These are phyloP conservation scores for Microcebus griseorufus DNA, from an alignment of 2,113 vertebrate species.

Conservation along the genomic window DNA sequence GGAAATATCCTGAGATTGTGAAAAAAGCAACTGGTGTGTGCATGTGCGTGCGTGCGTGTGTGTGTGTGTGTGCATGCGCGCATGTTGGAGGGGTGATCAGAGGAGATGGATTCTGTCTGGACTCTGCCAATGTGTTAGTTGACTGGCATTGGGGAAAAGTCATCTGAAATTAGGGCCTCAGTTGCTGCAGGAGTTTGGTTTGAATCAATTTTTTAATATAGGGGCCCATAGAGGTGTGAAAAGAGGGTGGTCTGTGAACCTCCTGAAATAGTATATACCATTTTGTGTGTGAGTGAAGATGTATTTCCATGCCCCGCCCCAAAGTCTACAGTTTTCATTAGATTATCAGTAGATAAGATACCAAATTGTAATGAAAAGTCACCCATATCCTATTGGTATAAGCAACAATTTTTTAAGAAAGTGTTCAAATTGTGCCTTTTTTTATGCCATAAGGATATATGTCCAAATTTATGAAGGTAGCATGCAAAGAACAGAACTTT, in stretches of 20 bases:
- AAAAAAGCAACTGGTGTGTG: neutral
- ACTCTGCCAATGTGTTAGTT: neutral
- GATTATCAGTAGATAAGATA: neutral
- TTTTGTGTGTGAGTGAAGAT: neutral
- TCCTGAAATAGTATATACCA: neutral
- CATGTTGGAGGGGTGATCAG: neutral
- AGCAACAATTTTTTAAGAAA: neutral
- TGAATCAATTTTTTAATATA: neutral
- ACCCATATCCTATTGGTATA: neutral
- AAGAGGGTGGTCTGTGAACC: neutral
- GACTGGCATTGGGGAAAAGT: neutral
- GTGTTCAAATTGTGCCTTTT: neutral
- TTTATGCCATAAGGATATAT: neutral
- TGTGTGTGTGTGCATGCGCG: neutral
- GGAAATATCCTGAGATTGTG: neutral
- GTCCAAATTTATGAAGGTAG: neutral
- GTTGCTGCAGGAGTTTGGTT: slow-evolving; percentile 25
- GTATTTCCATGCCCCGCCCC: neutral
- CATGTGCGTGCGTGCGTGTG: neutral
- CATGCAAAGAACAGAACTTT: neutral
- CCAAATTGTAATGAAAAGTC: neutral
- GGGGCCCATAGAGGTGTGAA: neutral
- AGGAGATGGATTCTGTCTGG: neutral
- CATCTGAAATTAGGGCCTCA: neutral
- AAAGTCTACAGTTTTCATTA: neutral